Conservation (phyloP, 2,888 invertebrate species). For the Plebejus argus region DNA sequence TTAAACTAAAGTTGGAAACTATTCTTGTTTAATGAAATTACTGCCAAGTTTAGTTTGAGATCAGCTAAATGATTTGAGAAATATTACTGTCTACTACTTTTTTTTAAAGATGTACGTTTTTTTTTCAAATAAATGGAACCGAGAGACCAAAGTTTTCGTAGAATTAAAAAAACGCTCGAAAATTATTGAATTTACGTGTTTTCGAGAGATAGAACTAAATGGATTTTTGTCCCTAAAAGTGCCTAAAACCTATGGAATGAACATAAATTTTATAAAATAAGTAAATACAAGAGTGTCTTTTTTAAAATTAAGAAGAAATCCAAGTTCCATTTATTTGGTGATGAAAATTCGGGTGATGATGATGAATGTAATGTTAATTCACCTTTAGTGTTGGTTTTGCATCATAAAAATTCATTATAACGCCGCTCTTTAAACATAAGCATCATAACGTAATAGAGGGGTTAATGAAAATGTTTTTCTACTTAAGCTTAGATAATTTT, state of each 20-base stretch:
- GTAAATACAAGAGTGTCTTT: too few species aligned
- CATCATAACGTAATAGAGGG: background rate
- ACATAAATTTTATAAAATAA: too few species aligned
- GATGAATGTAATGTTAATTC: background rate
- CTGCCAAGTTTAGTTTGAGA: constrained; percentile 35
- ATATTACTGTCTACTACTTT: background rate
- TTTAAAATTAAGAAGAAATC: too few species aligned
- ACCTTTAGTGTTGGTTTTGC: background rate
- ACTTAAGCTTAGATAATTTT: background rate
- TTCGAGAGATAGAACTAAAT: too few species aligned
- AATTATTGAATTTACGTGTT: too few species aligned
- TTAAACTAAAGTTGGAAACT: constrained; percentile 37
- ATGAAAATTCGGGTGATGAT: too few species aligned
- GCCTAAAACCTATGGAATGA: too few species aligned
- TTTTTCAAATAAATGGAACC: background rate
- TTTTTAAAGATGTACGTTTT: background rate
- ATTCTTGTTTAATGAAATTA: constrained; percentile 34
- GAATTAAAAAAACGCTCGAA: too few species aligned
- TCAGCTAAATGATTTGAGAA: constrained; percentile 32
- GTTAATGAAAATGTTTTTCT: background rate
- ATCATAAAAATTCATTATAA: background rate
- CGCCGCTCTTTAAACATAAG: background rate
- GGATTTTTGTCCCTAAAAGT: too few species aligned
- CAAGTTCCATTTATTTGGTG: too few species aligned
- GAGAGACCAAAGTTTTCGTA: too few species aligned